phyloP scores from a whole-genome alignment of 2,888 invertebrate genomes.

The Drosophila flavopinicola region DNA sequence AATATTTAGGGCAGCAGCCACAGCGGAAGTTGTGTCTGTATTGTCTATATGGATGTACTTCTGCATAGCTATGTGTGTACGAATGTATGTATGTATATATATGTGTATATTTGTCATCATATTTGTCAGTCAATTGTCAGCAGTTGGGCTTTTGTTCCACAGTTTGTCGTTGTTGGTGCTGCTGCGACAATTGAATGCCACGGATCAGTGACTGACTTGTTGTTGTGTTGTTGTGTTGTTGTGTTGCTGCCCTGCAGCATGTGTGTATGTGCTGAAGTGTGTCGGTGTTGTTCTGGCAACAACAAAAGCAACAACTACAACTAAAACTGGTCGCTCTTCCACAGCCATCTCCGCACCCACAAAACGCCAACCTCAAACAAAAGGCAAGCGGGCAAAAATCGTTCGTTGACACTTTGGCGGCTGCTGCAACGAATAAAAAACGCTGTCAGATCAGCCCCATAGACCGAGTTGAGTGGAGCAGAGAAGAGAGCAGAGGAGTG shows the following conservation, averaged over 20 bases:
- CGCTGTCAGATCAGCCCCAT: conserved; percentile 26
- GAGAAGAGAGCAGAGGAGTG: too few relatives aligned
- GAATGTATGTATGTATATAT: conserved; percentile 1
- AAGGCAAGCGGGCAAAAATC: conserved; percentile 61
- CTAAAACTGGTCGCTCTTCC: conserved; percentile 48
- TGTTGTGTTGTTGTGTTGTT: conserved; percentile 12
- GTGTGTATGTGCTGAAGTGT: conserved; percentile 44
- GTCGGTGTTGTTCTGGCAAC: conserved; percentile 37
- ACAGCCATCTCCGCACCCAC: conserved; percentile 30
- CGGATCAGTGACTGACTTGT: conserved; percentile 76
- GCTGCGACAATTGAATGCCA: conserved; percentile 69
- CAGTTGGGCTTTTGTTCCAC: conserved; percentile 59
- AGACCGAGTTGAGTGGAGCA: conserved; percentile 13
- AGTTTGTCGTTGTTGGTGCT: conserved; percentile 32
- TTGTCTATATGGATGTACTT: conserved; percentile 2
- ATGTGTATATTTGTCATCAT: conserved; percentile 42
- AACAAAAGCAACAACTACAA: conserved; percentile 10
- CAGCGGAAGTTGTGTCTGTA: conserved; percentile 51
- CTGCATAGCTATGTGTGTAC: not conserved
- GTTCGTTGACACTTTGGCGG: conserved; percentile 79
- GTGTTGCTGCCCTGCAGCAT: conserved; percentile 27
- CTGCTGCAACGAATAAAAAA: conserved; percentile 33
- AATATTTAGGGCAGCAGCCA: conserved; percentile 52
- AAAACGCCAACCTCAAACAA: conserved; percentile 41
- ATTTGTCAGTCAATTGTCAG: conserved; percentile 63